Evolutionary conservation across 2,113 vertebrate genomes (phyloP).

Genomic region (Alligator sinensis): DNA sequence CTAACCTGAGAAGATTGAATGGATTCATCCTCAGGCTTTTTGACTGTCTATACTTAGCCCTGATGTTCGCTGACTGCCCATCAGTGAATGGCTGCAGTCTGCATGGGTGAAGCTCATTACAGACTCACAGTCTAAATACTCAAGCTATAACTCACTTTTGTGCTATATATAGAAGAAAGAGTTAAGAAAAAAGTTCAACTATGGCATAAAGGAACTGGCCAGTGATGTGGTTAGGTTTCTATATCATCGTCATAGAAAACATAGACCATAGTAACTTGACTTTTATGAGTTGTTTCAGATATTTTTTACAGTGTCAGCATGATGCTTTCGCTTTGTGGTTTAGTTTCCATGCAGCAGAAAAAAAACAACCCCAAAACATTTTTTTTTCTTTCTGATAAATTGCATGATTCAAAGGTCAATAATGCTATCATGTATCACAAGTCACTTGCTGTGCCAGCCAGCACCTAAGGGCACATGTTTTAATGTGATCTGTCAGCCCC

Average conservation of each 20-base stretch:
- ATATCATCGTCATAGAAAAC: neutral
- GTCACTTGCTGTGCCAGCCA: slow-evolving; percentile 24
- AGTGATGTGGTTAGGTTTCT: neutral
- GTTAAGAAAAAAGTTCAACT: neutral
- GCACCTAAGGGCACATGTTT: slow-evolving; percentile 50
- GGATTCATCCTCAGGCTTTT: too few species aligned
- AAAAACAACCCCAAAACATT: neutral
- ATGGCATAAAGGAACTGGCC: neutral
- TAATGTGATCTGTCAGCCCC: slow-evolving; percentile 69
- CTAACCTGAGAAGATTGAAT: too few species aligned
- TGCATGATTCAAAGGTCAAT: slow-evolving; percentile 70
- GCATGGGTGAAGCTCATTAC: neutral
- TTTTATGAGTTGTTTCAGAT: neutral
- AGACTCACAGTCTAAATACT: neutral
- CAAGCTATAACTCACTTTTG: accelerated
- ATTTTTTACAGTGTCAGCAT: neutral
- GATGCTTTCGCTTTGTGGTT: neutral
- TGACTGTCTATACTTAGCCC: too few species aligned
- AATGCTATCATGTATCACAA: slow-evolving; percentile 65
- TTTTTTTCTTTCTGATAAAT: slow-evolving; percentile 45
- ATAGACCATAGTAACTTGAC: neutral
- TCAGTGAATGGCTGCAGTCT: neutral
- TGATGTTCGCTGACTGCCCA: too few species aligned
- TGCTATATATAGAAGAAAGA: neutral
- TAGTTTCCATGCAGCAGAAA: neutral